phyloP scores from a whole-genome alignment of 2,797 vertebrate species.

The Uromys caudimaculatus region DNA sequence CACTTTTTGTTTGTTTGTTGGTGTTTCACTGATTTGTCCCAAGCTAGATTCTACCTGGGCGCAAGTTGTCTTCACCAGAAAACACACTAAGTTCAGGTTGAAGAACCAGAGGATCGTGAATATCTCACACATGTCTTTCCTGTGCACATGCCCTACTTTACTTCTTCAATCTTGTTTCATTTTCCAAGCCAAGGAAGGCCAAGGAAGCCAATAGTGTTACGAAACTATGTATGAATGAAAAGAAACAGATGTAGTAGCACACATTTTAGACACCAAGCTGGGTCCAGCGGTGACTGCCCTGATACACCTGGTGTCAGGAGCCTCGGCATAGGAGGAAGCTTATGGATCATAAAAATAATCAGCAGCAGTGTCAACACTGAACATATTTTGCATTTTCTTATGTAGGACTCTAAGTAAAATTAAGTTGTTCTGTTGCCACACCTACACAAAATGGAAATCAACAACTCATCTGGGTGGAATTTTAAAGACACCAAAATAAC shows the following conservation, averaged over 20 bases:
- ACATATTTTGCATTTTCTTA: neutral
- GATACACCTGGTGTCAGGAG: neutral
- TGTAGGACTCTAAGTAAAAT: neutral
- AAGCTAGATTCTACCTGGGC: neutral
- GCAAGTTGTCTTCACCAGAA: neutral
- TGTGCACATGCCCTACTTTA: neutral
- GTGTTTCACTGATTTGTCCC: neutral
- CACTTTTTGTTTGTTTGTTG: neutral
- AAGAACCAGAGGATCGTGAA: neutral
- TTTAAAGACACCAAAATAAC: slow-evolving; percentile 21
- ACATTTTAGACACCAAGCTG: neutral
- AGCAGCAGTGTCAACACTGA: neutral
- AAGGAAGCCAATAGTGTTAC: neutral
- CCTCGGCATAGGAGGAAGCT: neutral
- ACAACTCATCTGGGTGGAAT: neutral
- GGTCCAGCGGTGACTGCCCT: neutral
- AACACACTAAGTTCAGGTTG: neutral
- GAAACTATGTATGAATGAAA: neutral
- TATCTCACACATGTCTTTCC: neutral
- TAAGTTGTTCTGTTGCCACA: neutral
- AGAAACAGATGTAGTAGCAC: too few species aligned
- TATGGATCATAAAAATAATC: neutral
- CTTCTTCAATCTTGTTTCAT: neutral
- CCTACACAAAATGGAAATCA: neutral
- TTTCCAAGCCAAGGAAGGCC: neutral